Percentiles rank a stretch among this genome's conserved stretches.
These are phyloP conservation scores for Micrastur ruficollis DNA, from an alignment of 2,797 vertebrate genomes.

Conservation along the genomic window DNA sequence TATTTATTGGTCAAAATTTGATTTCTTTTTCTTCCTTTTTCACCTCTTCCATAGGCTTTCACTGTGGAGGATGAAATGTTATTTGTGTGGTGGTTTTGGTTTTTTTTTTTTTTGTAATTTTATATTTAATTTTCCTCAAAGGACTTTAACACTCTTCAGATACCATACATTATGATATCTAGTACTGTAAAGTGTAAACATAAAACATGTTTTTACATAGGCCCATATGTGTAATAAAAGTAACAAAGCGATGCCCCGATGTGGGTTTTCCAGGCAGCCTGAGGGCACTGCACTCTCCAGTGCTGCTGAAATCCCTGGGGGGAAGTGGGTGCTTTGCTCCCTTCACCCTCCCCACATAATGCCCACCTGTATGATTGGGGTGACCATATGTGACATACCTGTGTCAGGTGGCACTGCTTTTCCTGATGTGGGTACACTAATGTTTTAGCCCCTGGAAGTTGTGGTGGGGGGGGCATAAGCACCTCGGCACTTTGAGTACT, in stretches of 20 bases:
- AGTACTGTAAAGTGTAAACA: neutral
- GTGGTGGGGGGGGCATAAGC: neutral
- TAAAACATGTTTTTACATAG: neutral
- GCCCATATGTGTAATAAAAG: neutral
- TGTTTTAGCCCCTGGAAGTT: neutral
- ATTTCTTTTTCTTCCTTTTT: neutral
- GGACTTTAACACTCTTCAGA: neutral
- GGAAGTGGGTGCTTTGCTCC: neutral
- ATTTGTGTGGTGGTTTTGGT: neutral
- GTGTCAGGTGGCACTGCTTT: neutral
- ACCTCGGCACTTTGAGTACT: neutral
- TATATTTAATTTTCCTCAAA: neutral
- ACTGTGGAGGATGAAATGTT: neutral
- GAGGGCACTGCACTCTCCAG: fast-evolving
- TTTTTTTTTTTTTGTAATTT: neutral
- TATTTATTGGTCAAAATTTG: neutral
- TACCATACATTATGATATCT: fast-evolving
- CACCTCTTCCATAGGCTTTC: fast-evolving
- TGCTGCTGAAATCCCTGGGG: neutral
- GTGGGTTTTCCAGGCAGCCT: neutral
- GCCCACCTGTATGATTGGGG: neutral
- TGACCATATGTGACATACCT: neutral
- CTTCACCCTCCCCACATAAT: neutral
- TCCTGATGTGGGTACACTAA: neutral
- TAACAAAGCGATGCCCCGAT: fast-evolving